phyloP scores from a whole-genome alignment of 2,888 invertebrate genomes.

The Anarsia innoxiella region DNA sequence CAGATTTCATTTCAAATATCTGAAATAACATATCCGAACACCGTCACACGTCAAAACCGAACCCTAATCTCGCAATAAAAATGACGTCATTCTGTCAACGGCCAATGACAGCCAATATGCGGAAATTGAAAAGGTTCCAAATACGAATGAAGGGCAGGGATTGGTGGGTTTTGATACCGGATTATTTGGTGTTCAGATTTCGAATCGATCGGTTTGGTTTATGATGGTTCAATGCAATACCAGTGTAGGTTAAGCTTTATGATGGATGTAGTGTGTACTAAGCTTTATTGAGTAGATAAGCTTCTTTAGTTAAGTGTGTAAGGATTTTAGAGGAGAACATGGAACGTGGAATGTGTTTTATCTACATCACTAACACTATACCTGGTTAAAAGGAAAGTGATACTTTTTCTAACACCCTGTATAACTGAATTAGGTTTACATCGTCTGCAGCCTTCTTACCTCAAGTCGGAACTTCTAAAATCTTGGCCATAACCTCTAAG shows the following conservation, averaged over 20 bases:
- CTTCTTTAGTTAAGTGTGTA: not conserved
- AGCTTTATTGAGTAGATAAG: not conserved
- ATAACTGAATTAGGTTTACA: not conserved
- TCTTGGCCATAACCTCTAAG: not conserved
- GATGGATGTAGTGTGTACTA: not conserved
- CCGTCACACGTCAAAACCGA: too few relatives aligned
- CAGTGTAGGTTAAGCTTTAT: not conserved
- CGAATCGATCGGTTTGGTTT: not conserved
- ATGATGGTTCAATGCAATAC: not conserved
- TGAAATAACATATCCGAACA: too few relatives aligned
- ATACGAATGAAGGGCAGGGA: not conserved
- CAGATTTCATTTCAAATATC: too few relatives aligned
- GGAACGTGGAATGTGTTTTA: not conserved
- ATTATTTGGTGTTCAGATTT: not conserved
- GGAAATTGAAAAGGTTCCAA: constrained; percentile 9
- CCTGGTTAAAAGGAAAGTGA: not conserved
- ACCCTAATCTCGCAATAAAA: constrained; percentile 3
- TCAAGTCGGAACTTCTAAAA: not conserved
- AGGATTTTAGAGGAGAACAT: not conserved
- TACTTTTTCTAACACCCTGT: not conserved
- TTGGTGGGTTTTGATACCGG: not conserved
- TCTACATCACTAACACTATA: not conserved
- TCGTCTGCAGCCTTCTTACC: not conserved
- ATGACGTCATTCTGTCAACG: constrained; percentile 9
- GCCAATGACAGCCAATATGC: constrained; percentile 7